Evolutionary conservation across 2,113 vertebrate species (phyloP), one percentile per base, ranked within the genome.

Genomic region (Tenebrosternarchus preto): DNA sequence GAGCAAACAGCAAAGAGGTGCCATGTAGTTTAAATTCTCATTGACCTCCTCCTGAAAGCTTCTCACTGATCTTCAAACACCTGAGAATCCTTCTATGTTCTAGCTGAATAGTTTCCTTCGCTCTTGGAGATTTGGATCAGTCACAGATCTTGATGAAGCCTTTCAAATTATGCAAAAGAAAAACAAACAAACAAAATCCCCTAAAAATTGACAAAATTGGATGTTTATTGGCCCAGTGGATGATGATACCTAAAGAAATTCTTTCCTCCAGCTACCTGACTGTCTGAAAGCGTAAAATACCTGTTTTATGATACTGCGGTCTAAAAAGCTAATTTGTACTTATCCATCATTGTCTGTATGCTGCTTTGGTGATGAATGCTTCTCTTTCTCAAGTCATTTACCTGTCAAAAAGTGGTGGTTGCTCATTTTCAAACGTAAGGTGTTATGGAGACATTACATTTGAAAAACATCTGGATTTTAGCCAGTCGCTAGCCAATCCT

Each of bases 291-390:
- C 69, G 20, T n/a, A 59, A n/a, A n/a, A n/a, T 67, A 63, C 43
- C 55, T 36, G 17, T 80, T 57, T 73, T 66, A n/a, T 73, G 25
- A 53, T 73, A 56, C 56, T 55, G 27, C 64, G 73, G n/a, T 33
- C 69, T 29, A 33, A 74, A 69, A 77, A 75, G 68, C 64, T 50
- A 84, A 82, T 63, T 70, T 76, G 68, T 64, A 73, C n/a, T 70
- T 77, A 73, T 77, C 53, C 16, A 67, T 77, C 78, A 77, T 22
- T 60, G 73, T 68, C 78, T 68, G 9, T 24, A 46, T 61, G 46
- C 1, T 69, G 61, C 20, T 24, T 17, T 71, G 63, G 43, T 66
- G 55, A 75, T 27, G 19, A 70, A 75, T 39, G 25, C 56, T 55
- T 22, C 17, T 53, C 53, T 6, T 20, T 68, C 15, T 43, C 25